These are phyloP conservation scores for Danaus chrysippus DNA, from an alignment of 2,888 invertebrate species.

Conservation along the genomic window DNA sequence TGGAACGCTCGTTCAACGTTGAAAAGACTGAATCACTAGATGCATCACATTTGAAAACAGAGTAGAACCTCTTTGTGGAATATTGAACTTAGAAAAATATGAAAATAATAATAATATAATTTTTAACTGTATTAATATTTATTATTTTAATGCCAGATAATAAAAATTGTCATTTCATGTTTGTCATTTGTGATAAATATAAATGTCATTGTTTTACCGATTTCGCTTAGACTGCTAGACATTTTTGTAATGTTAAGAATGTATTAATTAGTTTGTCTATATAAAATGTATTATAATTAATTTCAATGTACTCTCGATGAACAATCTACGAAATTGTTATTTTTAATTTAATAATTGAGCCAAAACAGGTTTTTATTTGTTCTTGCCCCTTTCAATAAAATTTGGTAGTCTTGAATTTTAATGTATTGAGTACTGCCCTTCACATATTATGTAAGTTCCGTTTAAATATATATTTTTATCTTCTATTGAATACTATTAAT, in stretches of 20 bases:
- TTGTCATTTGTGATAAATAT: background rate
- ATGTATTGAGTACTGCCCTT: no score
- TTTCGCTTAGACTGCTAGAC: constrained; percentile 1
- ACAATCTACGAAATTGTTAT: no score
- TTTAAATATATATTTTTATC: no score
- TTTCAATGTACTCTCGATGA: no score
- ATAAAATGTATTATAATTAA: background rate
- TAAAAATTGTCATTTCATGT: no score
- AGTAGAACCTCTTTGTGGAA: constrained; percentile 21
- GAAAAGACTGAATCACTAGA: constrained; percentile 29
- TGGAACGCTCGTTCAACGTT: constrained; percentile 38
- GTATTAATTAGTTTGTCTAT: background rate
- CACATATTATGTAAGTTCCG: no score
- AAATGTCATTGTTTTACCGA: background rate
- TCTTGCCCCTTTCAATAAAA: no score
- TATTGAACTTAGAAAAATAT: background rate
- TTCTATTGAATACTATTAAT: no score
- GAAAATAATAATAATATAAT: background rate
- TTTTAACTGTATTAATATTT: background rate
- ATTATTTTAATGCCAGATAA: background rate
- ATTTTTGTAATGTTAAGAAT: background rate
- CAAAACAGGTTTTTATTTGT: no score
- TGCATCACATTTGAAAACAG: constrained; percentile 32
- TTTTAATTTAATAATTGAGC: no score
- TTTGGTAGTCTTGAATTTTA: no score